Base-by-base conservation (phyloP, 2,888 invertebrate genomes). In the Mesorhabditis sp. region DNA sequence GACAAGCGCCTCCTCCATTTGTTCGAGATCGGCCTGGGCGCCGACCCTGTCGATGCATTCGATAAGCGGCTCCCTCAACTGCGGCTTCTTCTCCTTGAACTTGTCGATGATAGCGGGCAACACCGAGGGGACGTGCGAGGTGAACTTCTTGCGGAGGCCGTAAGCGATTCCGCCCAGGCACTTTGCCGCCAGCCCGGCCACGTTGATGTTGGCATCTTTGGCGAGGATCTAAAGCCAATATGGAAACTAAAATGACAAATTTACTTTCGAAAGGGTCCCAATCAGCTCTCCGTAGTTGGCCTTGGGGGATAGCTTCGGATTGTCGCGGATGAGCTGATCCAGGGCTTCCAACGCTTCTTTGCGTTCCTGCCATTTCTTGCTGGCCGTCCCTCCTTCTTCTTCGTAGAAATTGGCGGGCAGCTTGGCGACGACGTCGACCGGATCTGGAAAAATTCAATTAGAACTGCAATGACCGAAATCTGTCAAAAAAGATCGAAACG, bases 21-120 rank as follows among this genome's bases (percentile, higher is more conserved):
- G 80, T 61, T 89, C 89, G 62, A 89, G 68, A 67, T 72, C 74
- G 92, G 93, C 71, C 74, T 79, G 13, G 67, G 90, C 89, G 87
- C 91, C 95, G 76, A 93, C 90, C 61, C 93, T 93, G 88, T 98
- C 97, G 45, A 93, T 91, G 3, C 94, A 93, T 72, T 96, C 95
- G 68, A 93, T 89, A 64, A 98, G 87, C 0, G 93, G 92, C 3
- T 90, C 86, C 0, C 97, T 94, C 2, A 98, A 95, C 83, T 91
- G 92, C 1, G 91, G 89, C 84, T 98, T 98, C 89, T 95, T 97
- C 87, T 98, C 97, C 84, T 95, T 95, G 86, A 97, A 97, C 87
- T 97, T 98, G 83, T 97, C 96, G 50, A 98, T 87, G 67, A 95
- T 89, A 0, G 92, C 86, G 88, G 87, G 86, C 65, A 87, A 58